phyloP scores from a whole-genome alignment of 2,797 vertebrate species.

The Ctenochaetus hawaiiensis region DNA sequence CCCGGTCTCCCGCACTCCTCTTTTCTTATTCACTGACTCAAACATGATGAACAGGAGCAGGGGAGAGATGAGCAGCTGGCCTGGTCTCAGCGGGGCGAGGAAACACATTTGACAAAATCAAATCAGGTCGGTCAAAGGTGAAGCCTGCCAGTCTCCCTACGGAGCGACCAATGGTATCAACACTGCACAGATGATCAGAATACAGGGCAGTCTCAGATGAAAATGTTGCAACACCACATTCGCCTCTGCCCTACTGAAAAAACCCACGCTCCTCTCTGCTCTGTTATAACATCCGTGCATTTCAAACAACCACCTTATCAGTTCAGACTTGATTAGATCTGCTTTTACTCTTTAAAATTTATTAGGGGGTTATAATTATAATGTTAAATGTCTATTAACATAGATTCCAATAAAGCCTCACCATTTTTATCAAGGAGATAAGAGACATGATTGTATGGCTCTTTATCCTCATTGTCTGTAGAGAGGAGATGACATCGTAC shows the following conservation, averaged over 20 bases:
- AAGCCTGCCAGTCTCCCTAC: slow-evolving; percentile 50
- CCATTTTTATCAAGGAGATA: slow-evolving; percentile 44
- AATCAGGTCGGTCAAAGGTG: slow-evolving; percentile 82
- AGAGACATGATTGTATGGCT: slow-evolving; percentile 38
- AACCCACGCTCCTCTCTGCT: background rate
- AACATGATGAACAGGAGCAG: slow-evolving; percentile 66
- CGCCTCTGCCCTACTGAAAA: slow-evolving; percentile 1
- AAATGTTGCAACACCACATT: slow-evolving; percentile 1
- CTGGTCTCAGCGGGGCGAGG: slow-evolving; percentile 55
- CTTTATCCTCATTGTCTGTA: slow-evolving; percentile 36
- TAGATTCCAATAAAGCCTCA: slow-evolving; percentile 32
- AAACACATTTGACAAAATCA: slow-evolving; percentile 79
- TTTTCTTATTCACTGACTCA: slow-evolving; percentile 65
- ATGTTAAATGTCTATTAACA: slow-evolving; percentile 50
- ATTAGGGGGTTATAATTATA: slow-evolving; percentile 54
- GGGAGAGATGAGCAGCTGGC: slow-evolving; percentile 67
- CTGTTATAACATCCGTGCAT: slow-evolving; percentile 28
- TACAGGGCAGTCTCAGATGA: slow-evolving; percentile 17
- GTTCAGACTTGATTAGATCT: slow-evolving; percentile 62
- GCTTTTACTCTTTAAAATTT: slow-evolving; percentile 49
- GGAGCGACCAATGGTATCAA: slow-evolving; percentile 51
- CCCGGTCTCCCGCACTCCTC: slow-evolving; percentile 38
- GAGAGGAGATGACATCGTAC: slow-evolving; percentile 24
- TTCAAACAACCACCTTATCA: slow-evolving; percentile 35
- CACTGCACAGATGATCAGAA: slow-evolving; percentile 45